Conservation (phyloP, 2,888 invertebrate genomes). For the Mesorhabditis sp. region DNA sequence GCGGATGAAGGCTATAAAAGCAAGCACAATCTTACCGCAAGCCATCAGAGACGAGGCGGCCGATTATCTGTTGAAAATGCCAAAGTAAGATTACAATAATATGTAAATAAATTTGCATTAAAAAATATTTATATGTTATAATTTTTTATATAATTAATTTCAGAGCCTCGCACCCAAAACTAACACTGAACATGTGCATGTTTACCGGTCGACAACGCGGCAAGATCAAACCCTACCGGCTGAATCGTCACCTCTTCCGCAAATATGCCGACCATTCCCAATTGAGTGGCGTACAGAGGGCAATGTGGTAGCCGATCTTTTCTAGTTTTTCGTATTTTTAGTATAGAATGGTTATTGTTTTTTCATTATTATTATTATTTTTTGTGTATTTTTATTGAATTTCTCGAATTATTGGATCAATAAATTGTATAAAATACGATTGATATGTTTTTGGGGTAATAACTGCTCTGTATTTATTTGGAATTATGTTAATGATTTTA, state of each 20-base stretch:
- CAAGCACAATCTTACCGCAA: slow-evolving; percentile 78
- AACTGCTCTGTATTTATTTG: too few relatives aligned
- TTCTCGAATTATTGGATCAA: too few relatives aligned
- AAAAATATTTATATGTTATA: not conserved
- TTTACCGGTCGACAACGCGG: slow-evolving; percentile 81
- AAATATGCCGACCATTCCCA: slow-evolving; percentile 88
- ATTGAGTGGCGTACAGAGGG: slow-evolving; percentile 82
- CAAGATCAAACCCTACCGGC: slow-evolving; percentile 74
- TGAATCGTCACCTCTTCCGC: slow-evolving; percentile 73
- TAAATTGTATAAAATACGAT: too few relatives aligned
- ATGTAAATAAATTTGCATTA: too few relatives aligned
- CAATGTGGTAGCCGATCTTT: slow-evolving; percentile 76
- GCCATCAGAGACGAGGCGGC: slow-evolving; percentile 55
- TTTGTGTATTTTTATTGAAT: too few relatives aligned
- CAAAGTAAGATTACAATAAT: slow-evolving; percentile 19
- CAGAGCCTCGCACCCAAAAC: slow-evolving; percentile 48
- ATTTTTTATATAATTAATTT: not conserved
- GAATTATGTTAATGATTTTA: too few relatives aligned
- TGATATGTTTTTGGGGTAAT: too few relatives aligned
- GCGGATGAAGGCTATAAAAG: slow-evolving; percentile 77
- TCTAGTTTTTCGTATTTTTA: too few relatives aligned
- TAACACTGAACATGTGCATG: slow-evolving; percentile 71
- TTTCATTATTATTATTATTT: too few relatives aligned
- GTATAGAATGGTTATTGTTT: too few relatives aligned
- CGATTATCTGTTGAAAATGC: slow-evolving; percentile 55